Conservation (phyloP, 2,888 invertebrate species). For the Microctonus hyperodae region DNA sequence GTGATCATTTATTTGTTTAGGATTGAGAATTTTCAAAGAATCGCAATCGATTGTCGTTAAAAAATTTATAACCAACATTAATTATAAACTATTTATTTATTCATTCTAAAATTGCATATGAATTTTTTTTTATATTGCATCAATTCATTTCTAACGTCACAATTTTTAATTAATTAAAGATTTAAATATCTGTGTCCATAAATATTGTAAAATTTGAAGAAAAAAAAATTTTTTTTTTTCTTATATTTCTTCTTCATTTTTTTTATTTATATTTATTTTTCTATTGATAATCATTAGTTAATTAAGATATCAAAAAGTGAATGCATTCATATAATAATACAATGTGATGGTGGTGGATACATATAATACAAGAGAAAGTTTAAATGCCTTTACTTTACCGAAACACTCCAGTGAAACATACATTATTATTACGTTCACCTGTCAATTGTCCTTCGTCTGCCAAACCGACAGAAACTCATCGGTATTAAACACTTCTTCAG, state of each 20-base stretch:
- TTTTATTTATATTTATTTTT: background rate
- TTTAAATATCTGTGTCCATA: too few relatives aligned
- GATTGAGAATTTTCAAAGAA: too few relatives aligned
- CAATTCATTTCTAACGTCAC: too few relatives aligned
- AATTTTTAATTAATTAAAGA: too few relatives aligned
- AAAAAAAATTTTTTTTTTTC: too few relatives aligned
- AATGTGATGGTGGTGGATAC: constrained; percentile 5
- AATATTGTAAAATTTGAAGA: too few relatives aligned
- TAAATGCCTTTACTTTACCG: constrained; percentile 34
- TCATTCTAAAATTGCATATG: too few relatives aligned
- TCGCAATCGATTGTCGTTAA: too few relatives aligned
- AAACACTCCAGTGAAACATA: constrained; percentile 33
- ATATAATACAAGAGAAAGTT: constrained; percentile 37
- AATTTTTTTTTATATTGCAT: too few relatives aligned
- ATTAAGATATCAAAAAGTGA: background rate
- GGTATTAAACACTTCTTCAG: constrained; percentile 9
- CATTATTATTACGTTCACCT: constrained; percentile 39
- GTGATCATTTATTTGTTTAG: too few relatives aligned
- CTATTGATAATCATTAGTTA: background rate
- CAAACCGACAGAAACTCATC: constrained; percentile 19
- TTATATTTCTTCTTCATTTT: background rate
- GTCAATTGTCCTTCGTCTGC: constrained; percentile 38
- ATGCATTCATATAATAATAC: background rate
- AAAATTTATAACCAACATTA: too few relatives aligned
- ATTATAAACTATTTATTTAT: too few relatives aligned